phyloP scores from a whole-genome alignment of 2,888 invertebrate species.

The Lasioglossum marginatum region DNA sequence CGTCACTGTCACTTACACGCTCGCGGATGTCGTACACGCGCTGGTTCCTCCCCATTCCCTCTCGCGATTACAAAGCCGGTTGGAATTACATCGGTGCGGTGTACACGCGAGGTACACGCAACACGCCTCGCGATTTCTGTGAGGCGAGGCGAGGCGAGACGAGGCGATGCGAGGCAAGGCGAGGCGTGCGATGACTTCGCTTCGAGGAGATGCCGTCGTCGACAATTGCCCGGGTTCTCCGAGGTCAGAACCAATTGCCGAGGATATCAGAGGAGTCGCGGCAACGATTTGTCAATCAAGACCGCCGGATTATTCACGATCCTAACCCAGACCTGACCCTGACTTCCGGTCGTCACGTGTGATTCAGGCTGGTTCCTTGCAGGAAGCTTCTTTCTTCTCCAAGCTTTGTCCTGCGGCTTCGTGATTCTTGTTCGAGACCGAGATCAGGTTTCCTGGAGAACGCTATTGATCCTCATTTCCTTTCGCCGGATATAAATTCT shows the following conservation, averaged over 20 bases:
- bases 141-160: neutral
- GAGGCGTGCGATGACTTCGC: conserved; percentile 49
- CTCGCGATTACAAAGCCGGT: conserved; percentile 62
- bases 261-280: conserved; percentile 52
- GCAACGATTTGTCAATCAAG: conserved; percentile 67
- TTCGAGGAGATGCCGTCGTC: conserved; percentile 37
- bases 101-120: conserved; percentile 40
- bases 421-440: neutral
- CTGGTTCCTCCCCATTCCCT: neutral
- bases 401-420: neutral
- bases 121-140: conserved; percentile 58
- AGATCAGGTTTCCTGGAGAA: neutral
- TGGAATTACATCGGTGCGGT: conserved; percentile 66
- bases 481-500: neutral
- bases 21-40: conserved; percentile 46
- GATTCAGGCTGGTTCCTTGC: conserved; percentile 14
- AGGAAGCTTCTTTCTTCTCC: conserved; percentile 31
- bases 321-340: neutral
- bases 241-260: conserved; percentile 67
- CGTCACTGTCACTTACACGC: conserved; percentile 59
- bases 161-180: neutral
- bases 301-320: conserved; percentile 49
- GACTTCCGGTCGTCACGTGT: conserved; percentile 37
- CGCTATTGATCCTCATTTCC: neutral
- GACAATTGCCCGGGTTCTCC: conserved; percentile 60